These are phyloP conservation scores for Phalloptychus januarius DNA, from an alignment of 2,797 vertebrate genomes.

Conservation along the genomic window DNA sequence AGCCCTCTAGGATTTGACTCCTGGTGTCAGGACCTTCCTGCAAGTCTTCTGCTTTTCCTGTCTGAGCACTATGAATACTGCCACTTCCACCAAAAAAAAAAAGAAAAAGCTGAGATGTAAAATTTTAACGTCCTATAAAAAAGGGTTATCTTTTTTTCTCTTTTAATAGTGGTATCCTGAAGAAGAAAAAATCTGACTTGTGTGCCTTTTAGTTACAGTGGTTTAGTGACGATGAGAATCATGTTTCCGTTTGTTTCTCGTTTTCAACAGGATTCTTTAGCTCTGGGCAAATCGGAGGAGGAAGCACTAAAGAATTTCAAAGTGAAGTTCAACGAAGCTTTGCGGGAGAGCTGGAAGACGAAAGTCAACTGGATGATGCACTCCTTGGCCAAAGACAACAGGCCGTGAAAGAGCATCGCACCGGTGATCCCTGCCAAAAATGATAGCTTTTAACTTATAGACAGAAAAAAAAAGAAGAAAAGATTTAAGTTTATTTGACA, in stretches of 20 bases:
- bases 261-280: constrained; percentile 89
- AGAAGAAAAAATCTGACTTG: not conserved
- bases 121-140: not conserved
- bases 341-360: constrained; percentile 99
- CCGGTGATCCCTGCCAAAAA: constrained; percentile 25
- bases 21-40: not conserved
- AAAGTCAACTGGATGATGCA: constrained; percentile 99
- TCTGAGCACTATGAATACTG: not conserved
- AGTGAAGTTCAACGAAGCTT: constrained; percentile 96
- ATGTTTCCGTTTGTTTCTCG: constrained; percentile 25
- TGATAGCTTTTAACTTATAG: constrained; percentile 52
- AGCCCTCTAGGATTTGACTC: not conserved
- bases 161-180: not conserved
- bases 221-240: not conserved
- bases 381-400: constrained; percentile 95
- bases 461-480: constrained; percentile 31
- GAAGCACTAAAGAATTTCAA: constrained; percentile 97
- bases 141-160: not conserved
- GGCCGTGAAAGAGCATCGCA: constrained; percentile 75
- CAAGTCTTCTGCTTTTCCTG: not conserved
- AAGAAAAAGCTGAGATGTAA: not conserved
- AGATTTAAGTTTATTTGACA: constrained; percentile 39
- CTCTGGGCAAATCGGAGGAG: constrained; percentile 93
- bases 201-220: not conserved
- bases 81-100: not conserved